phyloP scores from a whole-genome alignment of 2,113 vertebrate species.

The Tragelaphus strepsiceros region DNA sequence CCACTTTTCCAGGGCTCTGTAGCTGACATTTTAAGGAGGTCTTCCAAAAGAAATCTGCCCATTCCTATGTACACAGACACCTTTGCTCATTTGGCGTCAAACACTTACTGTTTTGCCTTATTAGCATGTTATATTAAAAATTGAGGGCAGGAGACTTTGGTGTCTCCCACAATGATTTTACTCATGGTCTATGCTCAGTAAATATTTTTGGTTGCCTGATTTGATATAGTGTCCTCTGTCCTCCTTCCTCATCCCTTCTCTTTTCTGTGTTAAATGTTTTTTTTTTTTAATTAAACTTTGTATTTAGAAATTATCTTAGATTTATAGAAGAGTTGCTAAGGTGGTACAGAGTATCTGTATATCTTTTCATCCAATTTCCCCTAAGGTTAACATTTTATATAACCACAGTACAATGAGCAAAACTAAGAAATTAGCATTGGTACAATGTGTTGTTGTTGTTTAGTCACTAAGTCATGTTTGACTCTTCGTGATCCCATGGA shows the following conservation, averaged over 20 bases:
- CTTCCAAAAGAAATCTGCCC: neutral
- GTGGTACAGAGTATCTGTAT: neutral
- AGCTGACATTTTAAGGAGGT: neutral
- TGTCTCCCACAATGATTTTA: constrained; percentile 19
- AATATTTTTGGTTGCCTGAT: constrained; percentile 6
- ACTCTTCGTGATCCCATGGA: neutral
- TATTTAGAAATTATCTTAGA: constrained; percentile 25
- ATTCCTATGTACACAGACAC: neutral
- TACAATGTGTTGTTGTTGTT: neutral
- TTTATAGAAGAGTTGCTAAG: constrained; percentile 27
- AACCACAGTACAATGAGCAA: neutral
- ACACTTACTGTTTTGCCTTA: constrained; percentile 8
- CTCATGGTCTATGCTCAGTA: neutral
- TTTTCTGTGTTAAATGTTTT: neutral
- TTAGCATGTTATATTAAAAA: neutral
- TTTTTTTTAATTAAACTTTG: neutral
- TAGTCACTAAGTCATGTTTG: neutral
- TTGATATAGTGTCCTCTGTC: neutral
- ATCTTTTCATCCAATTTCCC: too few relatives aligned
- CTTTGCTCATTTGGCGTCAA: neutral
- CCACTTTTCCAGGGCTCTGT: neutral
- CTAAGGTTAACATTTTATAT: too few relatives aligned
- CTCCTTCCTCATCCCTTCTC: neutral
- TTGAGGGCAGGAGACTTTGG: neutral
- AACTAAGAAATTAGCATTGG: neutral